Conservation (phyloP, 2,888 invertebrate genomes). For the Tanytarsus gracilentus region DNA sequence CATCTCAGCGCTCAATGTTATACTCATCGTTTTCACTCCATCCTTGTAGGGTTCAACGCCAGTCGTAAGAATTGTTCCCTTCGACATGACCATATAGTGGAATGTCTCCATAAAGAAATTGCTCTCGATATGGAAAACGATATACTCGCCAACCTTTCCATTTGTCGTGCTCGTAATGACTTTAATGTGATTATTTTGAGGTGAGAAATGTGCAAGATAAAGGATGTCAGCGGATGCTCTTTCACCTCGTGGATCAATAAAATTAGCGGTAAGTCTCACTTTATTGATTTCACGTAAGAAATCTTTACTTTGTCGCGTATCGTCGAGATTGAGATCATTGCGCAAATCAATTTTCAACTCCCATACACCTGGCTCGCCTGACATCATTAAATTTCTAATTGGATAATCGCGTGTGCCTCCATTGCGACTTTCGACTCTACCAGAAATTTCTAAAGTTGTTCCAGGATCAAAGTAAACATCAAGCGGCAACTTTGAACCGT, state of each 20-base stretch:
- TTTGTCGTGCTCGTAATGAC: conserved; percentile 74
- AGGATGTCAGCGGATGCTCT: conserved; percentile 59
- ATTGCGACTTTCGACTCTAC: conserved; percentile 51
- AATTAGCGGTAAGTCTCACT: conserved; percentile 58
- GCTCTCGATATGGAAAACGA: conserved; percentile 86
- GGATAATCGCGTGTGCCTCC: conserved; percentile 60
- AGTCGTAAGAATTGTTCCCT: conserved; percentile 78
- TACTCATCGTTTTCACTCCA: conserved; percentile 66
- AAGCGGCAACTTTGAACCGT: conserved; percentile 67
- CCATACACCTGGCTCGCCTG: conserved; percentile 69
- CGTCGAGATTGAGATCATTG: conserved; percentile 49
- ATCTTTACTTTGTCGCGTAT: conserved; percentile 51
- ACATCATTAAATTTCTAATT: conserved; percentile 51
- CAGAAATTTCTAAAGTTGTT: conserved; percentile 47
- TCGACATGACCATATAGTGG: conserved; percentile 85
- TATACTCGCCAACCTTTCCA: conserved; percentile 85
- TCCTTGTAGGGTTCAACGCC: conserved; percentile 78
- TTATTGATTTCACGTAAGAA: conserved; percentile 56
- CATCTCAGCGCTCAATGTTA: conserved; percentile 78
- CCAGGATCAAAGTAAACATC: conserved; percentile 55
- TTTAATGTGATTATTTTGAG: conserved; percentile 71
- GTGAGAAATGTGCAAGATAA: conserved; percentile 71
- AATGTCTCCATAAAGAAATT: conserved; percentile 84
- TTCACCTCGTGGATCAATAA: conserved; percentile 59
- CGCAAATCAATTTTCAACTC: conserved; percentile 69